A percentile compares a stretch with the other conserved stretches of the same genome.
These are phyloP conservation scores for Eupithecia pulchellata DNA, from an alignment of 2,888 invertebrate species.

Conservation along the genomic window DNA sequence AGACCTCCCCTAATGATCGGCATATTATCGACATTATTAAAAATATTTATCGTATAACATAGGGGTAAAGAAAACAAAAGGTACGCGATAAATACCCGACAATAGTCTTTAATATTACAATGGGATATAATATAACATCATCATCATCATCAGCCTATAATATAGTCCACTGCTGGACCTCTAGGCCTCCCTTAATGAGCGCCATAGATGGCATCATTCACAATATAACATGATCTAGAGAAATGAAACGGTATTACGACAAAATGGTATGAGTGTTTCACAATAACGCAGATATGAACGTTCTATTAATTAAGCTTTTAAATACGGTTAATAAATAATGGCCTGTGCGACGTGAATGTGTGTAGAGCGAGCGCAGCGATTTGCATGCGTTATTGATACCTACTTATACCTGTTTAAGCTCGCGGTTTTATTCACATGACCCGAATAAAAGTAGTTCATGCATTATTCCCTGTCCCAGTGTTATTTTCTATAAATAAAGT, in stretches of 20 bases:
- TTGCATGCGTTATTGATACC: constrained; percentile 1
- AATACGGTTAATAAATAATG: neutral
- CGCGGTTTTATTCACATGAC: constrained; percentile 9
- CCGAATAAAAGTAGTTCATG: neutral
- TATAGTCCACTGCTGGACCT: no score
- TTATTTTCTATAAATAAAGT: no score
- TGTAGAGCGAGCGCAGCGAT: neutral
- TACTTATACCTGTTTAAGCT: neutral
- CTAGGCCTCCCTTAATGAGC: no score
- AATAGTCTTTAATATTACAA: no score
- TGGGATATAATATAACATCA: no score
- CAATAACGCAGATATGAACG: neutral
- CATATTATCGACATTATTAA: no score
- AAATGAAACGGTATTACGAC: neutral
- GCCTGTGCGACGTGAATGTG: neutral
- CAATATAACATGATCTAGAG: constrained; percentile 17
- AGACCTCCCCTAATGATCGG: no score
- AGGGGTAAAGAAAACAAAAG: no score
- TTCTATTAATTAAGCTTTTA: constrained; percentile 3
- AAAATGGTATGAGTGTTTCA: neutral
- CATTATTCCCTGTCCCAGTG: neutral
- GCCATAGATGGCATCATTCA: no score
- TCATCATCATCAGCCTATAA: no score
- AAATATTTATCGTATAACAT: no score
- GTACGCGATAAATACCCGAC: no score